A percentile compares a stretch with the other conserved stretches of the same genome.
phyloP scores from a whole-genome alignment of 2,888 invertebrate genomes.

The Cephalotes varians region DNA sequence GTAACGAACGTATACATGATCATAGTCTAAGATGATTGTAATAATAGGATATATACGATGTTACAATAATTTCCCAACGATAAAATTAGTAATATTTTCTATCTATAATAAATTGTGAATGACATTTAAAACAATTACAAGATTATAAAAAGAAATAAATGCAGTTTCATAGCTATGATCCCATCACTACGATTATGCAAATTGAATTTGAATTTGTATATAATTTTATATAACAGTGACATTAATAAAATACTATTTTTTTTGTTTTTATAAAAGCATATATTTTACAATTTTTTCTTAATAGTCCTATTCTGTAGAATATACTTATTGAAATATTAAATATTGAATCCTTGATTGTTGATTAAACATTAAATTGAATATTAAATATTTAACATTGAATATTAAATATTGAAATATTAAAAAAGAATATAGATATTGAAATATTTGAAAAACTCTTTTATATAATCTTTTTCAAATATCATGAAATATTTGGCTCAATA shows the following conservation, averaged over 20 bases:
- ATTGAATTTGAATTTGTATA: slow-evolving; percentile 28
- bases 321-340: slow-evolving; percentile 10
- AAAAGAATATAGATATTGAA: slow-evolving; percentile 20
- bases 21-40: slow-evolving; percentile 1
- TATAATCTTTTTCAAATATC: slow-evolving; percentile 9
- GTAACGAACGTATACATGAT: background rate
- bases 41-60: background rate
- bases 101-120: slow-evolving; percentile 1
- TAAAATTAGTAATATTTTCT: slow-evolving; percentile 21
- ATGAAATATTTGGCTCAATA: slow-evolving; percentile 5
- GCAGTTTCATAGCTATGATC: background rate
- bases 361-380: too few relatives aligned
- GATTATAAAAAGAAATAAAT: slow-evolving; percentile 27
- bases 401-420: slow-evolving; percentile 19
- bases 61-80: slow-evolving; percentile 7
- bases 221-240: slow-evolving; percentile 50
- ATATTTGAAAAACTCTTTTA: slow-evolving; percentile 31
- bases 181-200: background rate
- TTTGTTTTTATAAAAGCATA: slow-evolving; percentile 49
- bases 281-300: slow-evolving; percentile 54
- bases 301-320: slow-evolving; percentile 62
- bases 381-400: too few relatives aligned
- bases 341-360: too few relatives aligned
- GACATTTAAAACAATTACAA: slow-evolving; percentile 10
- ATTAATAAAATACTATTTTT: slow-evolving; percentile 54